These are phyloP conservation scores for Podilymbus podiceps DNA, from an alignment of 2,113 vertebrate genomes.

Conservation along the genomic window DNA sequence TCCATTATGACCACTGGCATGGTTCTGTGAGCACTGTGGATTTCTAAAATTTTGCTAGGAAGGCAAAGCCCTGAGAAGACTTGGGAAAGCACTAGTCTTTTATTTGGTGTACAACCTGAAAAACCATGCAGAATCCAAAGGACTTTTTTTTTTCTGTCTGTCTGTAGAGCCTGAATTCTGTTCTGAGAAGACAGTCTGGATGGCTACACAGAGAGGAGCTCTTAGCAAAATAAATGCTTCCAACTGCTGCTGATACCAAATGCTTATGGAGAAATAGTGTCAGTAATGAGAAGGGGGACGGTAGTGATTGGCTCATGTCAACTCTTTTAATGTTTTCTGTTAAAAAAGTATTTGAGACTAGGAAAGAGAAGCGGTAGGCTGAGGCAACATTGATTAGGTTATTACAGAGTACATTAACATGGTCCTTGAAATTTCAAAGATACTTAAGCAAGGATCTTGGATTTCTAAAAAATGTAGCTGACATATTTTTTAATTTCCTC, in stretches of 20 bases:
- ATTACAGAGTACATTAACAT: background rate
- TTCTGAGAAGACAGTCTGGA: background rate
- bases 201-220: background rate
- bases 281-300: background rate
- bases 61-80: background rate
- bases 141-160: background rate
- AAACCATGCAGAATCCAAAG: background rate
- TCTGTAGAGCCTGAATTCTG: background rate
- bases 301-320: background rate
- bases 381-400: background rate
- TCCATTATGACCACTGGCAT: background rate
- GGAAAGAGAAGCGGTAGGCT: background rate
- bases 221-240: background rate
- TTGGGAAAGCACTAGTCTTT: background rate
- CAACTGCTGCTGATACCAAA: background rate
- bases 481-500: background rate
- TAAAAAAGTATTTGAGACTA: background rate
- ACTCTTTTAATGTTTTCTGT: background rate
- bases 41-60: background rate
- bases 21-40: background rate
- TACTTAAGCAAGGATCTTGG: background rate
- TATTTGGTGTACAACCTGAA: background rate
- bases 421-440: background rate
- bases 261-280: background rate
- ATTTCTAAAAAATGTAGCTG: background rate